These are phyloP conservation scores for Chlorodrepanis virens DNA, from an alignment of 2,113 vertebrate species.

Conservation along the genomic window DNA sequence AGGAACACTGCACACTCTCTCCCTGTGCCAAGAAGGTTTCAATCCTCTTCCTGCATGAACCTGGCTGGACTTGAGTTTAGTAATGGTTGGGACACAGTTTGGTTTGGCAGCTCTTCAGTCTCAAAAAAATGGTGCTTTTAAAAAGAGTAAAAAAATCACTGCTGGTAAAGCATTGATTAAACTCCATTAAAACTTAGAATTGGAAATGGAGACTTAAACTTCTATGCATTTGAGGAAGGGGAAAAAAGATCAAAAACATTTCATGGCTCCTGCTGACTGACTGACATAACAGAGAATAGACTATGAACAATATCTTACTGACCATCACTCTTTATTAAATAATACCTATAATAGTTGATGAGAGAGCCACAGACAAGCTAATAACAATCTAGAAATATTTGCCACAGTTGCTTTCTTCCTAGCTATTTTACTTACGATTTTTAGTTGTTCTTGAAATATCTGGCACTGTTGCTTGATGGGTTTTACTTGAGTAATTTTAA, in stretches of 20 bases:
- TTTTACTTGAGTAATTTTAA: constrained; percentile 69
- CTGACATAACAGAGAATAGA: background rate
- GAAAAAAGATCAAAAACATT: background rate
- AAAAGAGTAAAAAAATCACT: background rate
- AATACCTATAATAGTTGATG: background rate
- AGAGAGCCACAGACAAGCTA: background rate
- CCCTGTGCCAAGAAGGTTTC: background rate
- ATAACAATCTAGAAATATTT: background rate
- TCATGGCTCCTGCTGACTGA: background rate
- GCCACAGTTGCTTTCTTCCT: background rate
- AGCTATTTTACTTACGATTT: constrained; percentile 66
- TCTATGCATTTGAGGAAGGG: background rate
- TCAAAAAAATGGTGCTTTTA: background rate
- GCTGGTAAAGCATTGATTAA: background rate
- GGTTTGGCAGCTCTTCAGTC: background rate
- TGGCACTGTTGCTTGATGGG: constrained; percentile 75
- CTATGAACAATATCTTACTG: background rate
- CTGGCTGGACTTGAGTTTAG: background rate
- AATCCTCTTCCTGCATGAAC: background rate
- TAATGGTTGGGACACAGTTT: background rate
- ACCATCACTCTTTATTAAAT: background rate
- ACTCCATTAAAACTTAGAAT: background rate
- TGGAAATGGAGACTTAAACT: background rate
- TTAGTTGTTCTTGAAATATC: constrained; percentile 81
- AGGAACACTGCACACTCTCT: background rate